phyloP scores from a whole-genome alignment of 2,797 vertebrate genomes.

The Micromesistius poutassou region DNA sequence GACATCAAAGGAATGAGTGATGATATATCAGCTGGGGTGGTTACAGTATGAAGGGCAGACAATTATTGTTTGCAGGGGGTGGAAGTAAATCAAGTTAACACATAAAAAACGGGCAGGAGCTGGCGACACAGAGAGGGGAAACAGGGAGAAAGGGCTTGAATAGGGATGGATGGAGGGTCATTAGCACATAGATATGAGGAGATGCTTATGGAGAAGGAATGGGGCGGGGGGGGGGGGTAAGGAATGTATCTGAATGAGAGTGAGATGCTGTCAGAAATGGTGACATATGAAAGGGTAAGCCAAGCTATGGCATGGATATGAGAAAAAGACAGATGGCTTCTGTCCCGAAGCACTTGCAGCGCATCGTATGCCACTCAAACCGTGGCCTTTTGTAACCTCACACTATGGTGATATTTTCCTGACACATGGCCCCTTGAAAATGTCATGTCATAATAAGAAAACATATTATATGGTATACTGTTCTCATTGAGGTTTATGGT shows the following conservation, averaged over 20 bases:
- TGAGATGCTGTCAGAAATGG: not conserved
- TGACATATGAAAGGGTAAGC: not conserved
- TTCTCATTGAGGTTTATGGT: not conserved
- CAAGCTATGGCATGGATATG: not conserved
- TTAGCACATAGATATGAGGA: not conserved
- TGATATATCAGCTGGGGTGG: not conserved
- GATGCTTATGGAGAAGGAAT: not conserved
- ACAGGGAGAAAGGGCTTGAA: slow-evolving; percentile 7
- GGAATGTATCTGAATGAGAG: not conserved
- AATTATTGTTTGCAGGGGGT: not conserved
- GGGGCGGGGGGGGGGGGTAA: not conserved
- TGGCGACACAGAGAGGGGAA: slow-evolving; percentile 7
- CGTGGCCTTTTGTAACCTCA: not conserved
- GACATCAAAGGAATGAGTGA: not conserved
- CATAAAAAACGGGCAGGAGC: not conserved
- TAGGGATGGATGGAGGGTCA: not conserved
- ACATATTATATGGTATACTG: not conserved
- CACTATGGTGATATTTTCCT: not conserved
- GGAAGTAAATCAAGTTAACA: not conserved
- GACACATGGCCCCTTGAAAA: not conserved
- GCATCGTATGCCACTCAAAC: not conserved
- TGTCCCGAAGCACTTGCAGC: not conserved
- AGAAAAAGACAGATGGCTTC: not conserved
- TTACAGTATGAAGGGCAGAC: not conserved
- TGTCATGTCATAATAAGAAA: not conserved